Base-by-base conservation (phyloP, 2,888 invertebrate genomes). In the Zeuzera pyrina region DNA sequence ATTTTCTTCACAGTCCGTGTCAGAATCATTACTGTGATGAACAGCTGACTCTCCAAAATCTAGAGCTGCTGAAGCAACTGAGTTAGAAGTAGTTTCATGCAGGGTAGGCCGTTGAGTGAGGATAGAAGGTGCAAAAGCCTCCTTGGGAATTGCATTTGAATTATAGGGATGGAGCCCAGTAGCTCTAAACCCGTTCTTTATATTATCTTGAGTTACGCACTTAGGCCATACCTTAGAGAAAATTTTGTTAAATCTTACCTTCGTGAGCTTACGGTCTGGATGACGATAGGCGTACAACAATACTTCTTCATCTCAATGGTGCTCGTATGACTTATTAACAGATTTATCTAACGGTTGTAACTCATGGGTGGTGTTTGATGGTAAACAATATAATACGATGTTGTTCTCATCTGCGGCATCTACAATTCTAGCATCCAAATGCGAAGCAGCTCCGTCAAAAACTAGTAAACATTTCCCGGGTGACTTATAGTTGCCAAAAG, bases 171-270 rank as follows among this genome's bases (percentile, higher is more conserved):
- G 29, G 15, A 33, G 13, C 12, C 29, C 33, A 15, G 33, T 33
- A 15, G 11, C 23, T 29, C 33, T 10, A 12, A 28, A 24, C 12
- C 24, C 28, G 22, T 28, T 23, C 4, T 15, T 33, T 15, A 27
- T 27, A 23, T 35, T 35, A 22, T 31, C 35, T 15, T 30, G 22
- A 23, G 31, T 28, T 24, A 31, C 12, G 6, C 11, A 4, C 22
- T 15, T 35, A n/a, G 30, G 28, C 31, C 31, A 35, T 22, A 14
- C 30, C 27, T 34, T 34, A 21, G 30, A 26, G 6, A 34, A 34
- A 10, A 30, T 26, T 15, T 26, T 30, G 13, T 25, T 34, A 24
- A 30, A 34, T 6, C 15, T 7, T 6, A 30, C 7, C 25, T 30
- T 29, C 10, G 34, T 34, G 13, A 30, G 23, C 11, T 16, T 15